These are phyloP conservation scores for Melanotaenia maccullochi DNA, from an alignment of 2,797 vertebrate species.

Conservation along the genomic window DNA sequence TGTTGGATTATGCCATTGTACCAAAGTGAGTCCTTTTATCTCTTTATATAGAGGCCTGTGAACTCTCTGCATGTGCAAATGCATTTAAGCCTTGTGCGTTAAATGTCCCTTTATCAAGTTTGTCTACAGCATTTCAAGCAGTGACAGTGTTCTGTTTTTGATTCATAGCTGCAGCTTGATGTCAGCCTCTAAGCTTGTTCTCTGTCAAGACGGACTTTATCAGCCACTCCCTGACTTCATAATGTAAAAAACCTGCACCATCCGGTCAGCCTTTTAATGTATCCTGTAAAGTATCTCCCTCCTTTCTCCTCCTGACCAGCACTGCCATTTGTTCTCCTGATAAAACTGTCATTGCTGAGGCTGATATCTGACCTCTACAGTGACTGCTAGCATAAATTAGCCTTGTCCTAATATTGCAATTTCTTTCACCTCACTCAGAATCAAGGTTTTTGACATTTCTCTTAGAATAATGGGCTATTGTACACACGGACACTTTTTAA, in stretches of 20 bases:
- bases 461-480: constrained; percentile 78
- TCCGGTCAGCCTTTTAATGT: constrained; percentile 73
- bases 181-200: constrained; percentile 68
- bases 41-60: constrained; percentile 7
- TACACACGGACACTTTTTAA: constrained; percentile 79
- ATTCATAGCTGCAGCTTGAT: constrained; percentile 64
- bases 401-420: constrained; percentile 82
- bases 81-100: constrained; percentile 39
- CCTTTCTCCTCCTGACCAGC: constrained; percentile 67
- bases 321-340: constrained; percentile 82
- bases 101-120: constrained; percentile 67
- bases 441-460: constrained; percentile 85
- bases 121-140: constrained; percentile 39
- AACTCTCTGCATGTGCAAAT: constrained; percentile 34
- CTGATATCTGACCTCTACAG: constrained; percentile 81
- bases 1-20: constrained; percentile 30
- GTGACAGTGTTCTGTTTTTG: constrained; percentile 38
- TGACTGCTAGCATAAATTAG: constrained; percentile 83
- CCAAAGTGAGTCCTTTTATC: constrained; percentile 46
- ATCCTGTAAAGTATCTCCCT: constrained; percentile 74
- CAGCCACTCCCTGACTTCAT: constrained; percentile 68
- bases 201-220: constrained; percentile 69
- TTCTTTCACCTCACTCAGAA: constrained; percentile 77
- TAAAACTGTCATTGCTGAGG: constrained; percentile 83
- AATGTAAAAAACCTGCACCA: constrained; percentile 67